Conservation (phyloP, 2,888 invertebrate genomes). For the Dicycla oo region DNA sequence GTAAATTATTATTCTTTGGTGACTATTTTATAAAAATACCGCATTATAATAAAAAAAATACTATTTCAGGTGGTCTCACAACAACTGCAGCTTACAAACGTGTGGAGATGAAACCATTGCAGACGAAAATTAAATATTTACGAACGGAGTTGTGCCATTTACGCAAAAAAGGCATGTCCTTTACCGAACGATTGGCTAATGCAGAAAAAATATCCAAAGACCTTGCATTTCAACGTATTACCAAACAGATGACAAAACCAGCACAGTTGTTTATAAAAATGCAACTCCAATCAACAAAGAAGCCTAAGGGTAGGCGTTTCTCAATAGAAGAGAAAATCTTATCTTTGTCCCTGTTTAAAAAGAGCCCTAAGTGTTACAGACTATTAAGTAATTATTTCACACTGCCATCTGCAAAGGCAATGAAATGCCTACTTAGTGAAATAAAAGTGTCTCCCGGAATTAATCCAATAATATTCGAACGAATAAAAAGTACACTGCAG, state of each 20-base stretch:
- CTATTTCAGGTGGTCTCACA: slow-evolving; percentile 6
- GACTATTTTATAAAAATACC: slow-evolving; percentile 9
- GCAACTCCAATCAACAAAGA: slow-evolving; percentile 19
- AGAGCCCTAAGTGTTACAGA: too few species aligned
- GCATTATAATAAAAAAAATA: slow-evolving; percentile 7
- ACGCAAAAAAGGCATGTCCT: slow-evolving; percentile 4
- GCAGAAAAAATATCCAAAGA: slow-evolving; percentile 10
- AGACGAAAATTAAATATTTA: too few species aligned
- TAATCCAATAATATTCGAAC: slow-evolving; percentile 3
- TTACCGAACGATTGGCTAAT: neutral
- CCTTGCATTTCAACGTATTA: neutral
- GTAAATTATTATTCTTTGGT: slow-evolving; percentile 8
- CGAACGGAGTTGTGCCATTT: slow-evolving; percentile 1
- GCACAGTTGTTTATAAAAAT: slow-evolving; percentile 12
- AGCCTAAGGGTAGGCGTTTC: slow-evolving; percentile 24
- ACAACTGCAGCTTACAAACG: slow-evolving; percentile 2
- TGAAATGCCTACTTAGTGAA: slow-evolving; percentile 13
- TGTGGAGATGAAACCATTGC: too few species aligned
- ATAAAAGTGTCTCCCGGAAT: slow-evolving; percentile 18
- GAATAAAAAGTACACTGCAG: slow-evolving; percentile 16
- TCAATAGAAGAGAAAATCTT: slow-evolving; percentile 24
- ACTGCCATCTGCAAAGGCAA: slow-evolving; percentile 23
- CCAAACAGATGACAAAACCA: too few species aligned
- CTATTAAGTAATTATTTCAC: slow-evolving; percentile 28
- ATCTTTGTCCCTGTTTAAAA: neutral